Conservation (phyloP, 2,113 vertebrate species). For the Halichoerus grypus region DNA sequence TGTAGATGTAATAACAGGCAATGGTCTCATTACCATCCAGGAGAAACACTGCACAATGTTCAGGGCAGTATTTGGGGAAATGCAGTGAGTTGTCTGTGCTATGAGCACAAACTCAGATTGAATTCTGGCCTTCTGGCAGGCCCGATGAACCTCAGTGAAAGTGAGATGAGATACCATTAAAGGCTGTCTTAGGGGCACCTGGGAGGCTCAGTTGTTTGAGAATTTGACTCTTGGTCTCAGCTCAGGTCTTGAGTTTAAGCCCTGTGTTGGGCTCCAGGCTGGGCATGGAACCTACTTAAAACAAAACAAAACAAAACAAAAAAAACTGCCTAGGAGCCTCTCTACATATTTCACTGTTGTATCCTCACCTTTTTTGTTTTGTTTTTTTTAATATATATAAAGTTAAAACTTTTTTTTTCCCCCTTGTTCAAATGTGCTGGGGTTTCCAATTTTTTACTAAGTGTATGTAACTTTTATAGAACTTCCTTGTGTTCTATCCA, state of each 20-base stretch:
- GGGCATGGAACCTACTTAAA: not conserved
- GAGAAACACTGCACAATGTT: not conserved
- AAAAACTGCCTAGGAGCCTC: not conserved
- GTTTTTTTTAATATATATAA: not conserved
- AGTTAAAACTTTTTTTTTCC: not conserved
- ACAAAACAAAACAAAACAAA: not conserved
- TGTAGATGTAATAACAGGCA: not conserved
- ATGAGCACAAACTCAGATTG: not conserved
- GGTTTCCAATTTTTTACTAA: not conserved
- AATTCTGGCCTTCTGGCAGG: not conserved
- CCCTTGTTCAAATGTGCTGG: not conserved
- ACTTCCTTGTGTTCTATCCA: not conserved
- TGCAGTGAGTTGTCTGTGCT: not conserved
- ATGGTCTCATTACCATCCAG: not conserved
- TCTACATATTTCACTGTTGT: not conserved
- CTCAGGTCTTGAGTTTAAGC: not conserved
- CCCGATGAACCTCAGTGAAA: not conserved
- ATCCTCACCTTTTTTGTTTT: too few species aligned
- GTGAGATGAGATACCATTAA: not conserved
- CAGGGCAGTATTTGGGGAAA: fast-evolving
- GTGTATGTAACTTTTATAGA: not conserved
- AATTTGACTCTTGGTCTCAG: not conserved
- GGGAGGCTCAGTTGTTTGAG: not conserved
- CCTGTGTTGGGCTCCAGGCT: not conserved
- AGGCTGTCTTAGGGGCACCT: not conserved